Evolutionary conservation across 1,140 invertebrate species (phyloP), one percentile per base, ranked within the genome.

Genomic region (Micrasema longulum): DNA sequence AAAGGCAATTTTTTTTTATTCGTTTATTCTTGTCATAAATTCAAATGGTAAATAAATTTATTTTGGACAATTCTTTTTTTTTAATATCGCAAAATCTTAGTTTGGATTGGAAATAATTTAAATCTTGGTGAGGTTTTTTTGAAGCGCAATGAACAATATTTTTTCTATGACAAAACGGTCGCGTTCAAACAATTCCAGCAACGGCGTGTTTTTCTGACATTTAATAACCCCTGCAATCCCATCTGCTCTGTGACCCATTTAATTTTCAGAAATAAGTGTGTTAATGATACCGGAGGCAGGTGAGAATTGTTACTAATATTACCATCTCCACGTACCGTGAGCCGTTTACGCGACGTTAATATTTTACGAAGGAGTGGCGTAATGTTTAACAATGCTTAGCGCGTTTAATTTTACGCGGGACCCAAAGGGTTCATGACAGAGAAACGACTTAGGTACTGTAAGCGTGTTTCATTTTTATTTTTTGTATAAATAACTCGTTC

Each of bases 291-390:
- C 22, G 23, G 36, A 22, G 36, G 36, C 31, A 60, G 55, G 55
- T 22, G 55, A 60, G 55, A 60, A 60, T 60, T 60, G 35, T 60
- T 60, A 14, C 55, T 60, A 41, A 60, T 60, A 60, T 41, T 60
- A 31, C 14, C 35, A 11, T 12, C 12, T n/a, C 36, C 16, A 5
- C 6, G n/a, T 11, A 14, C 18, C 36, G 35, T 7, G 55, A 41
- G 16, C 35, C 16, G 18, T 60, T 60, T 60, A 60, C 20, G 31
- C 14, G 35, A 60, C 18, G 11, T 60, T 20, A 60, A 60, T 60
- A 60, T 60, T 60, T 60, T 60, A 60, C 55, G 35, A 60, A 9
- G 35, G 55, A 14, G 36, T 12, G 36, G 14, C 55, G 55, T 2
- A 55, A 60, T 41, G 55, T 43, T 60, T 38, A 20, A 41, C 55